Evolutionary conservation across 2,113 vertebrate species (phyloP).

Genomic region (Lycaon pictus): DNA sequence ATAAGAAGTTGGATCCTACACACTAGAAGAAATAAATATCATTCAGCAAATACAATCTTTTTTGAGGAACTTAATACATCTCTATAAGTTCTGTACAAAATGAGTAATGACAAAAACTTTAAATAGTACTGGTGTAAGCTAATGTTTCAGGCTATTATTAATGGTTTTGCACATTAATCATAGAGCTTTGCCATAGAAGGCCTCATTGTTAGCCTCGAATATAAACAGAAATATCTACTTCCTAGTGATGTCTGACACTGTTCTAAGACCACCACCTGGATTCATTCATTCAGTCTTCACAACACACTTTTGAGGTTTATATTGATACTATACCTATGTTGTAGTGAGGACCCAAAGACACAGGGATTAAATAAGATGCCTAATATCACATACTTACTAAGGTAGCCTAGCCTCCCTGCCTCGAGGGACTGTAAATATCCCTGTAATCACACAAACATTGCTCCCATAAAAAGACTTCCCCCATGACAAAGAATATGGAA

Average conservation of each 20-base stretch:
- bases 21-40: neutral
- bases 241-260: neutral
- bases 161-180: constrained; percentile 20
- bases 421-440: neutral
- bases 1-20: neutral
- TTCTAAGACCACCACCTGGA: neutral
- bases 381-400: neutral
- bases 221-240: constrained; percentile 42
- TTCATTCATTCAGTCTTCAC: neutral
- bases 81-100: neutral
- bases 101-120: neutral
- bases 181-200: neutral
- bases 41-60: neutral
- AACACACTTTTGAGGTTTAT: neutral
- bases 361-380: neutral
- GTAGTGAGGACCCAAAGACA: neutral
- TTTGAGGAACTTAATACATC: neutral
- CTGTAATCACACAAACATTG: neutral
- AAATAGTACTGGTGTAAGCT: neutral
- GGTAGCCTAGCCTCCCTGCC: neutral
- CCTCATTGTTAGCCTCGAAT: neutral
- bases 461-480: neutral
- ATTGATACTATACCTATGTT: neutral
- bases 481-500: neutral
- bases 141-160: neutral